Evolutionary conservation across 1,140 invertebrate genomes (phyloP).

Genomic region (Pachypeltis micranthus): DNA sequence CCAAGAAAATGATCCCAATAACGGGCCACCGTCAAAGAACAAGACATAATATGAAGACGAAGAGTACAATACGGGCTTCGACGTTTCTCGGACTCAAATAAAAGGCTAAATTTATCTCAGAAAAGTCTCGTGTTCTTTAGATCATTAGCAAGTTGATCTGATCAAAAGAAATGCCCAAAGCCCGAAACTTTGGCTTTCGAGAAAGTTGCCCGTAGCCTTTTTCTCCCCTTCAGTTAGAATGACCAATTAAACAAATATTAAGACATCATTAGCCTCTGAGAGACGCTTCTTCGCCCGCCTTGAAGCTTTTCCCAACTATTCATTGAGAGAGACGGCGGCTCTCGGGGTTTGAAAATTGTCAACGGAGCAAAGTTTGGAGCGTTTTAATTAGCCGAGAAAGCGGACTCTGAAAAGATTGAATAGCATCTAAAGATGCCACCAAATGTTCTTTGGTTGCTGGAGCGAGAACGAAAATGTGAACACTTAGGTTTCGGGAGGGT

Average conservation of each 20-base stretch:
- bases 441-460: neutral
- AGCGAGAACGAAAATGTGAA: neutral
- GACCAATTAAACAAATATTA: constrained; percentile 8
- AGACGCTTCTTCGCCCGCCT: neutral
- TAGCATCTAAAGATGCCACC: too few species aligned
- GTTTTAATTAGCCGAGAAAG: neutral
- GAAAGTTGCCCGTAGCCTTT: neutral
- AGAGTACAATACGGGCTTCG: too few species aligned
- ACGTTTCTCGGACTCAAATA: neutral
- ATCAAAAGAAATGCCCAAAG: neutral
- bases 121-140: neutral
- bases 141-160: constrained; percentile 1
- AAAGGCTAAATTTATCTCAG: neutral
- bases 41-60: too few species aligned
- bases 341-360: too few species aligned
- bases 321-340: neutral
- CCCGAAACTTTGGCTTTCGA: neutral
- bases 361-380: neutral
- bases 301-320: neutral
- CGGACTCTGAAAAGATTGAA: neutral
- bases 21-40: too few species aligned
- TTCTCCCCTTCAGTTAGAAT: neutral
- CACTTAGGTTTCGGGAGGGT: too few species aligned
- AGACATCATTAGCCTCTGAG: constrained; percentile 9
- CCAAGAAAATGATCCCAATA: too few species aligned